Conservation (phyloP, 2,113 vertebrate genomes). For the Pseudonaja textilis region DNA sequence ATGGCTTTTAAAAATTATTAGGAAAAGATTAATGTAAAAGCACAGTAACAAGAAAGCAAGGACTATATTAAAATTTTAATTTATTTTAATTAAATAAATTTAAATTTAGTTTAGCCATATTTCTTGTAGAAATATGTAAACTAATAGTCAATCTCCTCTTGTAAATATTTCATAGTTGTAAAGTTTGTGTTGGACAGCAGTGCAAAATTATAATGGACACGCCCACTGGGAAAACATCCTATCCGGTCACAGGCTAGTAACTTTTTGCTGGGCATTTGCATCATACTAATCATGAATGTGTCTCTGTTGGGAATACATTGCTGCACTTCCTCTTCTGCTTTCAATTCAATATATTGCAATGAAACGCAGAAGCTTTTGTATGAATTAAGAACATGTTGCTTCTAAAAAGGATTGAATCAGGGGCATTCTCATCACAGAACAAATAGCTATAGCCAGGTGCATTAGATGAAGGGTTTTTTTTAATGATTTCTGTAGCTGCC, state of each 20-base stretch:
- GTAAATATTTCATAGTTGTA: background rate
- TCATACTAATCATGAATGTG: background rate
- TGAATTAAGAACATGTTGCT: slow-evolving; percentile 51
- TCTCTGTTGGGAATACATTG: background rate
- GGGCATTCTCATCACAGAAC: slow-evolving; percentile 51
- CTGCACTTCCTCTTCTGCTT: background rate
- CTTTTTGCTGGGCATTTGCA: background rate
- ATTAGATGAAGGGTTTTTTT: slow-evolving; percentile 26
- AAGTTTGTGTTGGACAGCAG: background rate
- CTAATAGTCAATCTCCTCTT: background rate
- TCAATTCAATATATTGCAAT: slow-evolving; percentile 41
- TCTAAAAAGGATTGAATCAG: slow-evolving; percentile 54
- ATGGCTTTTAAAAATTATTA: background rate
- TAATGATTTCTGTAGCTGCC: background rate
- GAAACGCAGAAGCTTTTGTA: slow-evolving; percentile 49
- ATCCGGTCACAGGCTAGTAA: background rate
- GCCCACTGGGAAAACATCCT: background rate
- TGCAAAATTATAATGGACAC: background rate
- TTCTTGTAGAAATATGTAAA: background rate
- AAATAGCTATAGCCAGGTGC: slow-evolving; percentile 50
- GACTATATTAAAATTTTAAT: background rate
- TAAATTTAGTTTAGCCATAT: slow-evolving; percentile 9
- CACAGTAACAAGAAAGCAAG: background rate
- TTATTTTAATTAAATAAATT: slow-evolving; percentile 9
- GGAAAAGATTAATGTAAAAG: slow-evolving; percentile 3